A percentile compares a stretch with the other conserved stretches of the same genome.
phyloP scores from a whole-genome alignment of 2,797 vertebrate genomes.

The Megalops cyprinoides region DNA sequence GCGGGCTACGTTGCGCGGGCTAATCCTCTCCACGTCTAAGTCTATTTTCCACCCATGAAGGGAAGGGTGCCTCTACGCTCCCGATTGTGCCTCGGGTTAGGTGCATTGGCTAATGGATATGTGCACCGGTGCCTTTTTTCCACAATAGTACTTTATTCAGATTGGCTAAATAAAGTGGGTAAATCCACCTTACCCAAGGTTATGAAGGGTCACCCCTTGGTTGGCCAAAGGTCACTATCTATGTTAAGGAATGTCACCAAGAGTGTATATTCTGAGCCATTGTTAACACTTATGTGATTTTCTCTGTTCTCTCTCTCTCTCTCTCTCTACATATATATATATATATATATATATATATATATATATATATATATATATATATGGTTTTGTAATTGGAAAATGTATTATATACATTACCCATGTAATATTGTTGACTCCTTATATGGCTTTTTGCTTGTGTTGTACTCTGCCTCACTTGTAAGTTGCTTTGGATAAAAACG shows the following conservation, averaged over 20 bases:
- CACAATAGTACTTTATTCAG: background rate
- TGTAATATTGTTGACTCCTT: too few species aligned
- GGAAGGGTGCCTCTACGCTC: background rate
- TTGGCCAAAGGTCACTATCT: background rate
- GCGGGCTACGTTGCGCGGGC: background rate
- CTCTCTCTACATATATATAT: too few species aligned
- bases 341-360: too few species aligned
- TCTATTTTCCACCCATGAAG: background rate
- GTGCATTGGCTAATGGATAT: background rate
- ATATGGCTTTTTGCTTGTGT: too few species aligned
- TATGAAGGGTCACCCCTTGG: background rate
- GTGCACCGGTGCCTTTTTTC: background rate
- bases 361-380: too few species aligned
- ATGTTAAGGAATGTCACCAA: background rate
- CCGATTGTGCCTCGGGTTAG: background rate
- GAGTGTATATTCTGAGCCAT: background rate
- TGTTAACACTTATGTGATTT: background rate
- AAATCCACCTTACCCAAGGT: background rate
- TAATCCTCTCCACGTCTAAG: background rate
- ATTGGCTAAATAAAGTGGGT: background rate
- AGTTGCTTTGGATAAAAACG: too few species aligned
- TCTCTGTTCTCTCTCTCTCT: background rate
- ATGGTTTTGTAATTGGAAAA: too few species aligned
- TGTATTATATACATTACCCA: too few species aligned
- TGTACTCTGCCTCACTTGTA: too few species aligned